Evolutionary conservation across 2,888 invertebrate genomes (phyloP), one percentile per base, ranked within the genome.

Genomic region (Drosophila affinis): DNA sequence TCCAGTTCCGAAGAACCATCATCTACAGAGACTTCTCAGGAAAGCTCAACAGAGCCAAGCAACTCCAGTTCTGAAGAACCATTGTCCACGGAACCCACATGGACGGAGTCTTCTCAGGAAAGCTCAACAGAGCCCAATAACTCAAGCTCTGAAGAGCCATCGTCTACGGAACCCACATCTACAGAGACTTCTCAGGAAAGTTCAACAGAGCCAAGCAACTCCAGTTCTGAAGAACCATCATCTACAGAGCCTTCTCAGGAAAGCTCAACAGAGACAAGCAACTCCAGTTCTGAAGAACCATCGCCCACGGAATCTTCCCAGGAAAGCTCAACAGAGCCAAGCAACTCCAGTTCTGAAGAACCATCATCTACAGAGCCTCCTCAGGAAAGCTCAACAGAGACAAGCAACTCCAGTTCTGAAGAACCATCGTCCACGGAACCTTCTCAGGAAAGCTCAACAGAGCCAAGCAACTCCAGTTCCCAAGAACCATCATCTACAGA

Each of bases 1-100:
- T 59, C 59, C 12, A 29, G 44, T 12, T 34, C 45, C 1, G 34
- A 18, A 7, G 18, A 32, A 10, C 48, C 32, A 18, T 17, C 47
- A 6, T 17, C 56, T 3, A 29, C 18, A 2, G 55, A 18, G 34
- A 1, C 14, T 5, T 9, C 21, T 9, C 47, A 34, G 1, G 3
- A 10, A 18, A 53, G 44, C 27, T 44, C 39, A 1, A 57, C 56
- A 1, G 52, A 56, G 6, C 18, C n/a, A 14, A 32, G 4, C 1
- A 18, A 12, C 29, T 34, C 14, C 7, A 67, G 56, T 3, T 52
- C 72, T 0, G 74, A 53, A 1, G 44, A n/a, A 3, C 52, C 29
- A 1, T 52, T 52, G 9, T 56, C 70, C 7, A 51, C 56, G 3
- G 55, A 56, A 18, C 3, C 18, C 18, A 18, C 18, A 18, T 18